These are phyloP conservation scores for Rhagoletis zephyria DNA, from an alignment of 1,140 invertebrate species.

Conservation along the genomic window DNA sequence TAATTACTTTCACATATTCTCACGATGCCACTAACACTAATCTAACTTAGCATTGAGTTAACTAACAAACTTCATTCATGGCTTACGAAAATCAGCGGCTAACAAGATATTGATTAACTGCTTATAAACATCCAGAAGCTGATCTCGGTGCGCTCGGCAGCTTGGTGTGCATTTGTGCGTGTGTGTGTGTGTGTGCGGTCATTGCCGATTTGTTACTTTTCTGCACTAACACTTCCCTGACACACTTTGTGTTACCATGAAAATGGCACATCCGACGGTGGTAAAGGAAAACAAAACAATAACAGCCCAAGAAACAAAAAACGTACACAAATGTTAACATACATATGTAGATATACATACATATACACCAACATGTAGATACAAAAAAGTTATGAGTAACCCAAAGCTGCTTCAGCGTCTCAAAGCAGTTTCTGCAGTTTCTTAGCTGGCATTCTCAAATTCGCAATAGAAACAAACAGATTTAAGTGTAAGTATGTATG, in stretches of 20 bases:
- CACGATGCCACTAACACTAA: too few relatives aligned
- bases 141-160: not conserved
- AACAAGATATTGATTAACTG: too few relatives aligned
- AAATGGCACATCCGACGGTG: conserved; percentile 6
- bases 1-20: too few relatives aligned
- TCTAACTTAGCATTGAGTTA: too few relatives aligned
- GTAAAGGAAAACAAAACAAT: not conserved
- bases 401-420: not conserved
- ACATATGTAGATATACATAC: not conserved
- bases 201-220: not conserved
- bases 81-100: too few relatives aligned
- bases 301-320: too few relatives aligned
- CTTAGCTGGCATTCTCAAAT: too few relatives aligned
- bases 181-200: not conserved
- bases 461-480: too few relatives aligned
- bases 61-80: too few relatives aligned
- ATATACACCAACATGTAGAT: not conserved
- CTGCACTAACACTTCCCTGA: conserved; percentile 21
- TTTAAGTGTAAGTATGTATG: not conserved
- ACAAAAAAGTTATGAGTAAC: not conserved
- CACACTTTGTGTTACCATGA: conserved; percentile 41
- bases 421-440: not conserved
- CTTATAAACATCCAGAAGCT: not conserved
- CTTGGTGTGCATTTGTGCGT: not conserved
- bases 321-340: not conserved